Base-by-base conservation (phyloP, 53 echinoderm and acorn worm genomes). In the Holothuria leucospilota region DNA sequence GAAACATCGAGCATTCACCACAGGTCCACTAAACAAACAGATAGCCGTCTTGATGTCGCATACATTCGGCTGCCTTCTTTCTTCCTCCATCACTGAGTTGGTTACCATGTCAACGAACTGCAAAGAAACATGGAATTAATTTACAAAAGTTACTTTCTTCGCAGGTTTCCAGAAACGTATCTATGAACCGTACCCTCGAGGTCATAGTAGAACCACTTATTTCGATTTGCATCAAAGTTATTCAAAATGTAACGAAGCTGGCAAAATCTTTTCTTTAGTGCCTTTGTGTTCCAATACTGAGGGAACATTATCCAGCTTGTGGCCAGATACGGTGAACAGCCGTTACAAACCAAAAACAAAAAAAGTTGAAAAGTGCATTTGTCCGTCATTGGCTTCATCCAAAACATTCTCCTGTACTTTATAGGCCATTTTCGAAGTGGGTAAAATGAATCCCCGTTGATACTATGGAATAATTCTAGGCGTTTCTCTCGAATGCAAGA, bases 261-360 rank as follows among this genome's bases (percentile, higher is more conserved):
- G 3, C 34, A 34, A 34, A 34, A 34, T 34, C 78, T 51, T 46
- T 77, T 53, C 20, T 46, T 51, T 10, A 77, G 52, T n/a, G 51
- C 24, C 42, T 56, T 77, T 77, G 21, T 9, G 24, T 23, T 56
- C 78, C 78, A 77, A 21, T 53, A 77, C 51, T 53, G 78, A 1
- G 78, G 18, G 1, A 24, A 25, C 58, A 77, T 24, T 7, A 77
- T 51, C 78, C 78, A 77, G 1, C 20, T 8, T 14, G 24, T 49
- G 0, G 78, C n/a, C 52, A 77, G 10, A 42, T 77, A 27, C 51
- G 58, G 27, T 49, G 78, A 51, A 27, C 78, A 77, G 2, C 78
- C 78, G 24, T 77, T n/a, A 28, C 78, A n/a, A 18, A 77, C 51
- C 26, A 77, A 24, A 77, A 56, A 53, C 13, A 77, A 8, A 56